Evolutionary conservation across 2,797 vertebrate genomes (phyloP).

Genomic region (Ceyx erithaca): DNA sequence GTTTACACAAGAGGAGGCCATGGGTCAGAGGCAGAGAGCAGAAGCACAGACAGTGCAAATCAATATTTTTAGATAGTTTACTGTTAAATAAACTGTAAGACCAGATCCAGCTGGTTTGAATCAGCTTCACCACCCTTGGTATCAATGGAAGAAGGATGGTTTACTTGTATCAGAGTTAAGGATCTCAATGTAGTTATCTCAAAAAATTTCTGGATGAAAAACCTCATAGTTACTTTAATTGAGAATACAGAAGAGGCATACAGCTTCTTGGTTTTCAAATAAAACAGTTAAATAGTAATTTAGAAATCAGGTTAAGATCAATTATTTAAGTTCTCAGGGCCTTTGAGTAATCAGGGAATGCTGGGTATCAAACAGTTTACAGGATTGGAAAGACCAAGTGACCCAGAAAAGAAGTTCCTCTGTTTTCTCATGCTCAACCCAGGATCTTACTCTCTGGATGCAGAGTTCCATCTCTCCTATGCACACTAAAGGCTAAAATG

Average conservation of each 20-base stretch:
- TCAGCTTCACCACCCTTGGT: slow-evolving; percentile 13
- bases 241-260: background rate
- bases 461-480: background rate
- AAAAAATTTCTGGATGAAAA: background rate
- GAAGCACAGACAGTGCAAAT: slow-evolving; percentile 69
- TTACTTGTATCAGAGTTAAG: background rate
- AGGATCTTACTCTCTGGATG: background rate
- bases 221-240: background rate
- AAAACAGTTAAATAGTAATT: background rate
- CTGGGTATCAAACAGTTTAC: background rate
- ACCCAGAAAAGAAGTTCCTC: background rate
- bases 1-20: slow-evolving; percentile 70
- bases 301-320: background rate
- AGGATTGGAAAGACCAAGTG: background rate
- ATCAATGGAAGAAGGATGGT: background rate
- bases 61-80: slow-evolving; percentile 72
- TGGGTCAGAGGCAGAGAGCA: slow-evolving; percentile 61
- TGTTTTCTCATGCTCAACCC: background rate
- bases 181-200: background rate
- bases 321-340: slow-evolving; percentile 8
- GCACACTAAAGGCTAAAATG: background rate
- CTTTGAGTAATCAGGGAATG: background rate
- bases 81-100: slow-evolving; percentile 66
- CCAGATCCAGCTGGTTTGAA: slow-evolving; percentile 39
- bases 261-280: slow-evolving; percentile 13